A percentile compares a stretch with the other conserved stretches of the same genome.
Conservation (phyloP, 2,888 invertebrate genomes). For the Tanypteryx hageni region DNA sequence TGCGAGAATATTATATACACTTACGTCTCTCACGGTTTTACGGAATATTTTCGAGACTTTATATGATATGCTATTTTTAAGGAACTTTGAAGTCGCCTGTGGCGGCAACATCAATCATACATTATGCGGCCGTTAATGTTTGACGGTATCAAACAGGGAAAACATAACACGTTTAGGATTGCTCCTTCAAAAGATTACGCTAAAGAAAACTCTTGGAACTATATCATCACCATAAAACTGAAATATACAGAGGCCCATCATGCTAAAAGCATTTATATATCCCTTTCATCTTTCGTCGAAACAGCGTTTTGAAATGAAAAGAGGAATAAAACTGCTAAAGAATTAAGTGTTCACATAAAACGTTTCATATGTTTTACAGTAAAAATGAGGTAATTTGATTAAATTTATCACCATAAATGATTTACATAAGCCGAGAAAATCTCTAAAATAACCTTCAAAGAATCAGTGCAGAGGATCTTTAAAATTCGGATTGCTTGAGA, state of each 20-base stretch:
- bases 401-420: constrained; percentile 11
- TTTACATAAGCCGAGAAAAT: not conserved
- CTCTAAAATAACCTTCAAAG: constrained; percentile 15
- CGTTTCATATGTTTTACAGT: not conserved
- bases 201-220: constrained; percentile 11
- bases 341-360: constrained; percentile 37
- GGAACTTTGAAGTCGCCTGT: constrained; percentile 41
- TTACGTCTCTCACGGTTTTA: not conserved
- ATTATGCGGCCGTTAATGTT: constrained; percentile 46
- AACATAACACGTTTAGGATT: constrained; percentile 17
- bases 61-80: constrained; percentile 14
- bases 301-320: constrained; percentile 50
- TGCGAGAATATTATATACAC: not conserved
- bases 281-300: constrained; percentile 29
- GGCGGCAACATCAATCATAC: constrained; percentile 51
- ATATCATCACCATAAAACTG: constrained; percentile 44
- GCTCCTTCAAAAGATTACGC: constrained; percentile 40
- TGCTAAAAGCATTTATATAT: not conserved
- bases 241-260: constrained; percentile 49
- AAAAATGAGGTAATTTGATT: not conserved
- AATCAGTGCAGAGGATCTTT: not conserved
- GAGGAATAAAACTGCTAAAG: constrained; percentile 30
- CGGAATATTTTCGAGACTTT: not conserved
- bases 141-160: constrained; percentile 2
- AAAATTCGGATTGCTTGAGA: not conserved